phyloP scores from a whole-genome alignment of 1,140 invertebrate species.

The Papilio dardanus region DNA sequence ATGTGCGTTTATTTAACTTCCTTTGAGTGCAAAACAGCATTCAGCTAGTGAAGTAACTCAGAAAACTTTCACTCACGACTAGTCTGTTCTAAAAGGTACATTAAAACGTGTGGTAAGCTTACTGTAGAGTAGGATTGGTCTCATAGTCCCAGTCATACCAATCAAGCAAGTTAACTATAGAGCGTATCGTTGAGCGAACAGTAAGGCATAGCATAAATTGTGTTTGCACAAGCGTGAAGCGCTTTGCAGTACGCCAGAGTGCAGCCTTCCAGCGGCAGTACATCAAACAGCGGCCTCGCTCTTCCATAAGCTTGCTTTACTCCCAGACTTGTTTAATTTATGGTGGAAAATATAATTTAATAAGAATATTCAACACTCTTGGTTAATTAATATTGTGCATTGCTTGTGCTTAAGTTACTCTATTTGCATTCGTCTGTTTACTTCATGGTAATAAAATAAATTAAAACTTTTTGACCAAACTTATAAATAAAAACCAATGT shows the following conservation, averaged over 20 bases:
- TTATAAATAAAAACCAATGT: too few species aligned
- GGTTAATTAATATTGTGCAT: constrained; percentile 11
- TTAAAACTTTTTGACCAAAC: too few species aligned
- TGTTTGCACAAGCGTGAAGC: constrained; percentile 41
- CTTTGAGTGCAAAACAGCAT: not conserved
- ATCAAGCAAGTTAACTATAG: constrained; percentile 42
- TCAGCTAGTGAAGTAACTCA: not conserved
- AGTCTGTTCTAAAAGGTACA: not conserved
- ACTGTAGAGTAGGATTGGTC: constrained; percentile 26
- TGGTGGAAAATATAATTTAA: constrained; percentile 30
- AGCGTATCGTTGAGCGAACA: constrained; percentile 31
- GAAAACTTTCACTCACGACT: not conserved
- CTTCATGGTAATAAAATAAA: too few species aligned
- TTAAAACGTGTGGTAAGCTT: constrained; percentile 40
- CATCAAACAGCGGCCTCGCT: constrained; percentile 38
- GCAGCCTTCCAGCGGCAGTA: constrained; percentile 29
- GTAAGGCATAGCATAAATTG: constrained; percentile 39
- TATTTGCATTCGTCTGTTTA: not conserved
- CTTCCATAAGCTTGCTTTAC: constrained; percentile 28
- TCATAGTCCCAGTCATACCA: constrained; percentile 38
- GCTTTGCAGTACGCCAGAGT: constrained; percentile 32
- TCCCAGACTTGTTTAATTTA: constrained; percentile 33
- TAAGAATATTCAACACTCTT: constrained; percentile 14
- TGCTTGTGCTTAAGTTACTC: not conserved
- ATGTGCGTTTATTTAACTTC: too few species aligned